phyloP scores from a whole-genome alignment of 2,113 vertebrate genomes.

The Otolemur garnettii region DNA sequence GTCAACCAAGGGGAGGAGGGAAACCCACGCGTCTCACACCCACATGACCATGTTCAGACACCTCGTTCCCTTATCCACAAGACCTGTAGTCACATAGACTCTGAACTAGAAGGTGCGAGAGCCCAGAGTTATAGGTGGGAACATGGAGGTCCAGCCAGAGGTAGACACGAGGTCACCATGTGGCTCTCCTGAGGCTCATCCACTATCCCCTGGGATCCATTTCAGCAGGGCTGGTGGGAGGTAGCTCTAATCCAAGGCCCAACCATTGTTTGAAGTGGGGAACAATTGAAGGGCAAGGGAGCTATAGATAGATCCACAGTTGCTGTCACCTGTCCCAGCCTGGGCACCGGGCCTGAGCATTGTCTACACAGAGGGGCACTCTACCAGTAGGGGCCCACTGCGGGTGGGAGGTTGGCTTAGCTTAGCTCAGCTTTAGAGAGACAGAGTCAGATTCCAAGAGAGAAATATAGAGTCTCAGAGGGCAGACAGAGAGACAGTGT shows the following conservation, averaged over 20 bases:
- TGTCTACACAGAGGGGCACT: conserved; percentile 87
- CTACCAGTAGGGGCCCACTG: conserved; percentile 69
- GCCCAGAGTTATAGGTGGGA: not conserved
- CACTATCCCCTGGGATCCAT: conserved; percentile 47
- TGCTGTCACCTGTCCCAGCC: conserved; percentile 88
- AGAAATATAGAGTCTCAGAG: not conserved
- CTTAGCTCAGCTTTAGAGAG: conserved; percentile 30
- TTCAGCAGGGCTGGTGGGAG: conserved; percentile 34
- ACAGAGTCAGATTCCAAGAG: conserved; percentile 1
- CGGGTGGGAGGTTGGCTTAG: not conserved
- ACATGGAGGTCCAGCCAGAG: not conserved
- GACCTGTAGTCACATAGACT: not conserved
- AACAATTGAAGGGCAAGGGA: conserved; percentile 89
- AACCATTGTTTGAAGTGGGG: conserved; percentile 90
- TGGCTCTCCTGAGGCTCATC: not conserved
- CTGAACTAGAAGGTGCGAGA: not conserved
- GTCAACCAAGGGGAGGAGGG: not conserved
- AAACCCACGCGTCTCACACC: not conserved
- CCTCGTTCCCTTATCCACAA: not conserved
- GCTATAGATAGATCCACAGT: conserved; percentile 90
- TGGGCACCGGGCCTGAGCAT: conserved; percentile 88
- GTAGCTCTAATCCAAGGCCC: conserved; percentile 78
- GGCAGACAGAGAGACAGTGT: not conserved
- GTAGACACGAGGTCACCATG: not conserved
- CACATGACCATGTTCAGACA: not conserved